A percentile compares a stretch with the other conserved stretches of the same genome.
phyloP scores from a whole-genome alignment of 1,140 invertebrate genomes.

The Cheumatopsyche charites region DNA sequence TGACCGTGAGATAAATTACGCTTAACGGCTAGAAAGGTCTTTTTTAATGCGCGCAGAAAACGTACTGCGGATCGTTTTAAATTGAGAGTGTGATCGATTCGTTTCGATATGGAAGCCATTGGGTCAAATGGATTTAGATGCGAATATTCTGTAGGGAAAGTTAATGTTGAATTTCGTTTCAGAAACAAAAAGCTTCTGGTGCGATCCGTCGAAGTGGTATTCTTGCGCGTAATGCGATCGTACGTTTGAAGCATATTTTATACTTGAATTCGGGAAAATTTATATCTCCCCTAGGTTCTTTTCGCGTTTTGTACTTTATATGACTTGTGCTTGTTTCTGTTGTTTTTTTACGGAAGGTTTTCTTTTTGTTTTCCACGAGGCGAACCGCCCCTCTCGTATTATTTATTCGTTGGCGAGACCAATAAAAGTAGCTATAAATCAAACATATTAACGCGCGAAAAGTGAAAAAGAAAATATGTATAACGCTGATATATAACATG shows the following conservation, averaged over 20 bases:
- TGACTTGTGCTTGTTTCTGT: background rate
- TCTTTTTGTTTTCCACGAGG: background rate
- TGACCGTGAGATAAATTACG: too few relatives aligned
- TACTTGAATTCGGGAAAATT: background rate
- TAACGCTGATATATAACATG: too few relatives aligned
- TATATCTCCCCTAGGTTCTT: conserved; percentile 22
- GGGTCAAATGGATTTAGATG: too few relatives aligned
- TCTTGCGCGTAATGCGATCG: background rate
- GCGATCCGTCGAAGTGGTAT: too few relatives aligned
- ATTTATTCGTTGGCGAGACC: conserved; percentile 28
- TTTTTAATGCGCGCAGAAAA: too few relatives aligned
- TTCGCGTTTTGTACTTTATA: conserved; percentile 19
- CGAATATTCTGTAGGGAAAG: too few relatives aligned
- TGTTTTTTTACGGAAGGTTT: background rate
- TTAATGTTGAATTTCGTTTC: too few relatives aligned
- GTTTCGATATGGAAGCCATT: too few relatives aligned
- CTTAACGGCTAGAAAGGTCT: too few relatives aligned
- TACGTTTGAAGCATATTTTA: conserved; percentile 18
- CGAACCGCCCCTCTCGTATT: conserved; percentile 4
- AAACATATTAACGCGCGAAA: conserved; percentile 28
- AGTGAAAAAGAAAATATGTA: conserved; percentile 3
- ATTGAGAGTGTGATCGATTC: too few relatives aligned
- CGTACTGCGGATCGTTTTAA: too few relatives aligned
- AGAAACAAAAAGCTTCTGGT: too few relatives aligned
- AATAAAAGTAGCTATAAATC: conserved; percentile 31